phyloP scores from a whole-genome alignment of 2,113 vertebrate species.

The Gymnorhina tibicen region DNA sequence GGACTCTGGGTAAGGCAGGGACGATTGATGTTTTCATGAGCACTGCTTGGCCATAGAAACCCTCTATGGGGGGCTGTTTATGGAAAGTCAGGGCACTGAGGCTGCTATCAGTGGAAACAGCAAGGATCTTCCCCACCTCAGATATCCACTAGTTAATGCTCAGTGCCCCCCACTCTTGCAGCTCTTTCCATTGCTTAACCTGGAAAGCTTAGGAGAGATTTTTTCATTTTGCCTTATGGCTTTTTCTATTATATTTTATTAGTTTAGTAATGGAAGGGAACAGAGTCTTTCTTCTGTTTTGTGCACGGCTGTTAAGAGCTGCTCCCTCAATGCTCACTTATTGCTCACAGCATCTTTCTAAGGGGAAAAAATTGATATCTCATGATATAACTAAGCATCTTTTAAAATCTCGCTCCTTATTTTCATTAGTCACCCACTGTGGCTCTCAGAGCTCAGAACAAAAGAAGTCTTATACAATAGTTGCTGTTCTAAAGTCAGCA shows the following conservation, averaged over 20 bases:
- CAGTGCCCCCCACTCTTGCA: accelerated
- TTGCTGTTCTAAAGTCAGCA: background rate
- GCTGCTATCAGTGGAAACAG: background rate
- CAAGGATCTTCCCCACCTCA: background rate
- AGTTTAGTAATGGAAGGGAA: background rate
- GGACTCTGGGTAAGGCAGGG: background rate
- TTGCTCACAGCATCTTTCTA: background rate
- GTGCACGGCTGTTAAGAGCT: background rate
- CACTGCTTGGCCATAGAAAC: background rate
- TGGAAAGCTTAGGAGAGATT: background rate
- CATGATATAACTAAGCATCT: background rate
- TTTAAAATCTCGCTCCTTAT: background rate
- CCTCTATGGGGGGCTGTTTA: background rate
- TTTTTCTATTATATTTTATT: background rate
- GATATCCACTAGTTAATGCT: background rate
- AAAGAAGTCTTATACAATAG: background rate
- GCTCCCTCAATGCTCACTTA: background rate
- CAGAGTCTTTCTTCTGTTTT: background rate
- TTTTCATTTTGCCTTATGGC: background rate
- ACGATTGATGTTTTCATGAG: background rate
- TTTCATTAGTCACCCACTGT: background rate
- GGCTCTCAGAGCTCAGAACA: background rate
- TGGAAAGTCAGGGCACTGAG: background rate
- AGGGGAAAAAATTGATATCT: background rate
- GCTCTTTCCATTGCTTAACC: background rate